Percentiles rank a stretch among this genome's conserved stretches.
Conservation (phyloP, 1,140 invertebrate species). For the Drosophila orosa region DNA sequence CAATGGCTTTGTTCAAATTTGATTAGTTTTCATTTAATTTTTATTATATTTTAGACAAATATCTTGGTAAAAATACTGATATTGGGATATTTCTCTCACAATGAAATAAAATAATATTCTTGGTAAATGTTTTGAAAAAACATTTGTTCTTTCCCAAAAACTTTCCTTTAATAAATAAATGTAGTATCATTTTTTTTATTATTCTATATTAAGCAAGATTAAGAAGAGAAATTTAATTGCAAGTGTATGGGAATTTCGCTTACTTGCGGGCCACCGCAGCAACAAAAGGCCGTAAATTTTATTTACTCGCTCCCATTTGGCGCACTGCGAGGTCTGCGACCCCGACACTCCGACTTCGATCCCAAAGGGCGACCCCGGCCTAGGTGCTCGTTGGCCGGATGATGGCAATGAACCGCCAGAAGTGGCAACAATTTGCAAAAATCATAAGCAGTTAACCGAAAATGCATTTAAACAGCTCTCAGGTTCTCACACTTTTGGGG, state of each 20-base stretch:
- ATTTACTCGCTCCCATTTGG: constrained; percentile 75
- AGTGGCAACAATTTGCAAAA: constrained; percentile 37
- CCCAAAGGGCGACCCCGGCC: background rate
- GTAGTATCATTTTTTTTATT: no score
- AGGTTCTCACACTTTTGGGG: constrained; percentile 18
- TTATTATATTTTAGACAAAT: background rate
- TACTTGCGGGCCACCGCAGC: constrained; percentile 67
- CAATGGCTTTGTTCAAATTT: no score
- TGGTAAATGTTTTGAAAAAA: no score
- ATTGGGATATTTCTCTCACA: no score
- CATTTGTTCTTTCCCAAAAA: no score
- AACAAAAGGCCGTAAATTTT: constrained; percentile 80
- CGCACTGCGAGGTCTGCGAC: constrained; percentile 16
- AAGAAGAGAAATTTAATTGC: background rate
- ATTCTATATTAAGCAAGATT: background rate
- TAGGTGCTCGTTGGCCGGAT: constrained; percentile 1
- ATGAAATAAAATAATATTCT: no score
- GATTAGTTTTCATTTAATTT: background rate
- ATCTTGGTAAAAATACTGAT: no score
- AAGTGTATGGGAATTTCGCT: constrained; percentile 34
- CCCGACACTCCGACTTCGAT: constrained; percentile 5
- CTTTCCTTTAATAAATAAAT: no score
- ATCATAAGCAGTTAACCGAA: constrained; percentile 35
- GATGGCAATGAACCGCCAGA: constrained; percentile 38
- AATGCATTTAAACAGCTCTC: constrained; percentile 38